Percentiles rank a stretch among this genome's conserved stretches.
phyloP scores from a whole-genome alignment of 1,140 invertebrate species.

The Pseudomyrmex sp. region DNA sequence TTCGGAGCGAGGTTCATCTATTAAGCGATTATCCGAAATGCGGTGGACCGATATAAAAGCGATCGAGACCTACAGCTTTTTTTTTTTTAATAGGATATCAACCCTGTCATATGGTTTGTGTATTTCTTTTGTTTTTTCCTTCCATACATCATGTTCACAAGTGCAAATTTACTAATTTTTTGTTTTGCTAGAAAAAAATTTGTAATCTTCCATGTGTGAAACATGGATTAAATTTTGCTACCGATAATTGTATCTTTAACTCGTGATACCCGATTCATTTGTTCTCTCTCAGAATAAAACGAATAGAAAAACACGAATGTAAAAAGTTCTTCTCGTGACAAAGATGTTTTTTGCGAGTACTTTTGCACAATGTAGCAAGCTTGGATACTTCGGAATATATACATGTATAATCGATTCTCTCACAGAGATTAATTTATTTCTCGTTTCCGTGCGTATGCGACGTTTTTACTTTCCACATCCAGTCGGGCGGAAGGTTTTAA shows the following conservation, averaged over 20 bases:
- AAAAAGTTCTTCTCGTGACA: constrained; percentile 22
- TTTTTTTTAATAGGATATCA: not conserved
- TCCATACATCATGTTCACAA: not conserved
- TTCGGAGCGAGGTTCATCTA: not conserved
- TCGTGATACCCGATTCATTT: not conserved
- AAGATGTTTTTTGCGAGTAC: constrained; percentile 3
- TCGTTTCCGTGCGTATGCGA: constrained; percentile 37
- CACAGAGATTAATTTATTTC: constrained; percentile 41
- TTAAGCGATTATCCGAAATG: constrained; percentile 38
- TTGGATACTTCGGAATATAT: not conserved
- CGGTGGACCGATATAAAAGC: not conserved
- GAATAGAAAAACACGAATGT: not conserved
- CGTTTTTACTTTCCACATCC: constrained; percentile 41
- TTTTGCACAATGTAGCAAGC: constrained; percentile 1
- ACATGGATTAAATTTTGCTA: not conserved
- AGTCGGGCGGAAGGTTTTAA: constrained; percentile 48
- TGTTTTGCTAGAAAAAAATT: not conserved
- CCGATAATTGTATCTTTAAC: constrained; percentile 1
- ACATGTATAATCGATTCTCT: constrained; percentile 28
- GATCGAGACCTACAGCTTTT: not conserved
- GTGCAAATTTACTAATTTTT: not conserved
- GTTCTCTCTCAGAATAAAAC: not conserved
- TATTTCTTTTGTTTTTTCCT: not conserved
- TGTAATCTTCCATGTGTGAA: not conserved
- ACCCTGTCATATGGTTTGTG: not conserved